Percentiles rank a stretch among this genome's conserved stretches.
Conservation (phyloP, 2,797 vertebrate species). For the Perodicticus potto region DNA sequence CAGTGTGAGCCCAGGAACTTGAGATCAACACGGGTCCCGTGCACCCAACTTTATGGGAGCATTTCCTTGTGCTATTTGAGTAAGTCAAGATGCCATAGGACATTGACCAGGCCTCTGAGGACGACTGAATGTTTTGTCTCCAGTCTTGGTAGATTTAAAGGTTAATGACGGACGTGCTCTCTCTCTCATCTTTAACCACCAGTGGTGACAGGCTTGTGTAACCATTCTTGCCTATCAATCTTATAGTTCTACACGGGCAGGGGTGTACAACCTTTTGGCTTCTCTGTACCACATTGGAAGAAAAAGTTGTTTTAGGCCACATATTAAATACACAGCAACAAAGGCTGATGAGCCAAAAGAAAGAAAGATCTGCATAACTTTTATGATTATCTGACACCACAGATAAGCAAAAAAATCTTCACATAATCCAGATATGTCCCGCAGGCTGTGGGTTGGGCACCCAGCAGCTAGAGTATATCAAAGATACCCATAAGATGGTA, state of each 20-base stretch:
- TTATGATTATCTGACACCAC: too few relatives aligned
- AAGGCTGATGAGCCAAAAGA: too few relatives aligned
- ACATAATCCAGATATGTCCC: too few relatives aligned
- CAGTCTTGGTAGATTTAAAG: neutral
- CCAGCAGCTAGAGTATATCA: neutral
- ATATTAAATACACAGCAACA: too few relatives aligned
- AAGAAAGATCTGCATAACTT: too few relatives aligned
- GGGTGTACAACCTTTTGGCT: too few relatives aligned
- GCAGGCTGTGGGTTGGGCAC: too few relatives aligned
- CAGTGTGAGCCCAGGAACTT: neutral
- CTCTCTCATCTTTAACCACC: neutral
- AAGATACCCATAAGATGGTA: neutral
- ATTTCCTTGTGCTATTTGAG: fast-evolving
- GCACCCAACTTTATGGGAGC: fast-evolving
- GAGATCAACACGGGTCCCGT: fast-evolving
- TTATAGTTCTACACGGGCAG: neutral
- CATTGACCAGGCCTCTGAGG: neutral
- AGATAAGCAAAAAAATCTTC: too few relatives aligned
- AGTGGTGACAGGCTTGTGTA: neutral
- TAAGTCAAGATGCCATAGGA: neutral
- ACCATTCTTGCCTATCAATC: neutral
- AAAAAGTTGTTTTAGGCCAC: too few relatives aligned
- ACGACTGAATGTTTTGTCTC: fast-evolving
- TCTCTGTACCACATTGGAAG: too few relatives aligned
- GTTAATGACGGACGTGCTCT: too few relatives aligned